phyloP scores from a whole-genome alignment of 2,888 invertebrate species.

The Anorthoa munda region DNA sequence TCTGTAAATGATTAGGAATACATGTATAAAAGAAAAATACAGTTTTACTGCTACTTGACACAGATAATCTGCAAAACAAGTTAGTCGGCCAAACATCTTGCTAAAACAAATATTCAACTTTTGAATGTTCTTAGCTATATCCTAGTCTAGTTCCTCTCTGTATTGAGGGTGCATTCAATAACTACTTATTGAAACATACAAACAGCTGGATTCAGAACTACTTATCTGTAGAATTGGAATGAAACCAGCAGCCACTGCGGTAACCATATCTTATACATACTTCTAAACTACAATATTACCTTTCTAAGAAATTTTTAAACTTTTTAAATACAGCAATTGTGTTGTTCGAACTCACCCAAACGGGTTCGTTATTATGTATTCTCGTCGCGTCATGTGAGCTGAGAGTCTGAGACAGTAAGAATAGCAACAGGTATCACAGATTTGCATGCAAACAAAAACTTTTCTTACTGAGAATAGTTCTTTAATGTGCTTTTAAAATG shows the following conservation, averaged over 20 bases:
- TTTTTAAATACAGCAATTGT: not conserved
- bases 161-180: too few species aligned
- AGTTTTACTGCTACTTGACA: slow-evolving; percentile 4
- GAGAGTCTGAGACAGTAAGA: slow-evolving; percentile 26
- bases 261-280: not conserved
- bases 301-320: not conserved
- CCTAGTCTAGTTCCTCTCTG: not conserved
- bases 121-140: not conserved
- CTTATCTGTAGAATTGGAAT: too few species aligned
- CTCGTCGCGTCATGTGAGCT: slow-evolving; percentile 13
- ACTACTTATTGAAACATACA: too few species aligned
- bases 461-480: not conserved
- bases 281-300: not conserved
- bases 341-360: slow-evolving; percentile 29
- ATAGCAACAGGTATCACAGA: slow-evolving; percentile 34
- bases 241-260: too few species aligned
- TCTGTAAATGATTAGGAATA: not conserved
- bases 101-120: not conserved
- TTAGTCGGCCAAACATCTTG: not conserved
- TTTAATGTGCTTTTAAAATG: slow-evolving; percentile 9
- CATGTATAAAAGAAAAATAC: not conserved
- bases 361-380: slow-evolving; percentile 47
- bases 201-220: too few species aligned
- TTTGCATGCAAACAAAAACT: slow-evolving; percentile 47
- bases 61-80: not conserved